phyloP scores from a whole-genome alignment of 2,113 vertebrate species.

The Cairina moschata region DNA sequence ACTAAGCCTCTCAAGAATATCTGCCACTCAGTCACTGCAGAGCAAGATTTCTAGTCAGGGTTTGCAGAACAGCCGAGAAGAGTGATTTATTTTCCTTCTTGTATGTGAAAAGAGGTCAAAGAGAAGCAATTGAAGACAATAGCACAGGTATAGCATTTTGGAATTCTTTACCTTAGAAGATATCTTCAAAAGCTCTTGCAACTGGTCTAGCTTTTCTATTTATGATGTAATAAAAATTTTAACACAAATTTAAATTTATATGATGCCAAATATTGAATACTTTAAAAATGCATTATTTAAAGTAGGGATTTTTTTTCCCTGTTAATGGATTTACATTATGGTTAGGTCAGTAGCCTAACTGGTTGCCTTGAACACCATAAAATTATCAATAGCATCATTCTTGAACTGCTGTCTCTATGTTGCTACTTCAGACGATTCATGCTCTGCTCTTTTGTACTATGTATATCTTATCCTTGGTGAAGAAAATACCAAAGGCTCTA shows the following conservation, averaged over 20 bases:
- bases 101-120: not conserved
- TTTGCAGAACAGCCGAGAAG: not conserved
- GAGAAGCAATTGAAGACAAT: not conserved
- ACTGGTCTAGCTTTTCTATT: not conserved
- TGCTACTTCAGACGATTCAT: not conserved
- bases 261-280: not conserved
- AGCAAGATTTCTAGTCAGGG: not conserved
- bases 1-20: not conserved
- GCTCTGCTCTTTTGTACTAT: not conserved
- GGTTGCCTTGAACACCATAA: not conserved
- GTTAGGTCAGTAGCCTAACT: not conserved
- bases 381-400: not conserved
- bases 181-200: not conserved
- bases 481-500: not conserved
- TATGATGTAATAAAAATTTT: not conserved
- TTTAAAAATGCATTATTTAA: not conserved
- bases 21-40: not conserved
- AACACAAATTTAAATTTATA: not conserved
- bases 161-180: not conserved
- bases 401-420: not conserved
- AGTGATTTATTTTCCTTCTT: not conserved
- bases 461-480: not conserved
- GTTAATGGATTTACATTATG: not conserved
- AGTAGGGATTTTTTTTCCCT: not conserved
- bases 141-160: not conserved